A percentile compares a stretch with the other conserved stretches of the same genome.
Evolutionary conservation across 2,888 invertebrate genomes (phyloP).

Genomic region (Onthophagus sagittarius): DNA sequence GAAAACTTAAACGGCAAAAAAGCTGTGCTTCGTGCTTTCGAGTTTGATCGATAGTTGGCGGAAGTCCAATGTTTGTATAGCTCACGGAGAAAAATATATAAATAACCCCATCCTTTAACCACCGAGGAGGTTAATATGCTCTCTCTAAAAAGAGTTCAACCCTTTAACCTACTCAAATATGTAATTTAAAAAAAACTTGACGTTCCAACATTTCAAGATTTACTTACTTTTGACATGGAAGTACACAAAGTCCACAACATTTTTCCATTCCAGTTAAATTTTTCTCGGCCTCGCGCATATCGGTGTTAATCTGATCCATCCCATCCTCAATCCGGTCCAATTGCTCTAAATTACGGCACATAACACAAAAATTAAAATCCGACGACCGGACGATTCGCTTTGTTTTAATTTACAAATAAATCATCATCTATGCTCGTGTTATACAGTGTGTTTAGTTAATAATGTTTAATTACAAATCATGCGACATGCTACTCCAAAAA

Average conservation of each 20-base stretch:
- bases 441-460: conserved; percentile 23
- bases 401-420: conserved; percentile 13
- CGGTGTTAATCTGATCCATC: conserved; percentile 99
- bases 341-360: conserved; percentile 71
- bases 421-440: conserved; percentile 21
- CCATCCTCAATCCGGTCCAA: conserved; percentile 99
- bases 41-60: not conserved
- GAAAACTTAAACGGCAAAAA: not conserved
- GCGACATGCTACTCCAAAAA: conserved; percentile 16
- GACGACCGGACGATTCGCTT: not conserved
- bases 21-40: not conserved
- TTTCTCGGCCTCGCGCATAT: conserved; percentile 99
- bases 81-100: not conserved
- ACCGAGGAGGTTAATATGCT: not conserved
- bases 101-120: not conserved
- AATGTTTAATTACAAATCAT: conserved; percentile 22
- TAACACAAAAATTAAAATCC: not conserved
- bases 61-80: not conserved
- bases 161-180: no score
- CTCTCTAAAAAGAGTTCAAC: not conserved
- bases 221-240: conserved; percentile 96
- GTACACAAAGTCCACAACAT: conserved; percentile 97
- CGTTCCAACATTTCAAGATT: not conserved
- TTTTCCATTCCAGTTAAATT: conserved; percentile 99
- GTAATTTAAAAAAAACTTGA: no score